Evolutionary conservation across 2,888 invertebrate species (phyloP), one percentile per base, ranked within the genome.

Genomic region (Eupithecia subfuscata): DNA sequence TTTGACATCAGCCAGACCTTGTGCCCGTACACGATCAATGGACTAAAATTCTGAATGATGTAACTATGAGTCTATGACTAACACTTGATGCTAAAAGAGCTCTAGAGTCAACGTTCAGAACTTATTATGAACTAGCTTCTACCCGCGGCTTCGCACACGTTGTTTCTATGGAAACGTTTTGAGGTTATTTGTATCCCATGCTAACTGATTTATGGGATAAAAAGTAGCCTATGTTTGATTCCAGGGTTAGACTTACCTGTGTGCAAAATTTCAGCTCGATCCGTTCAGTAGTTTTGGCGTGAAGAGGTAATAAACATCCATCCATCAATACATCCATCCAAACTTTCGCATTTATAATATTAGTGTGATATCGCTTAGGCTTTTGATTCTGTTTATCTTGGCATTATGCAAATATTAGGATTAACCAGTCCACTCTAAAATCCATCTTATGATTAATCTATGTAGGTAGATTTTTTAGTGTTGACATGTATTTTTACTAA

Each of bases 21-120:
- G 81, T 75, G 79, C 79, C 75, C 79, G 80, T 75, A 79, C 79
- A 75, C 79, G 80, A 82, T 82, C 71, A 79, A 81, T 82, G 80
- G 70, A 70, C 75, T 76, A 65, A 77, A 79, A 81, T 78, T 80
- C 74, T 74, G 75, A 74, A 73, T 83, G 82, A 81, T 81, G 81
- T 83, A 81, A 83, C 75, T 76, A 43, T 70, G 25, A 60, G 25
- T 60, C 25, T 70, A 78, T 80, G 81, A 80, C 73, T 81, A 80
- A 80, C 77, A 76, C 73, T 40, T 40, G 25, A 9, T 43, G 68
- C 56, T 75, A 71, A 71, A 71, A 37, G 73, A 73, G 67, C 70
- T 65, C 65, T 43, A 34, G 6, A 69, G 43, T 2, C 60, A 56
- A 25, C 22, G 22, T 22, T 30, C 68, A 18, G 68, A 70, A 52